Percentiles rank a stretch among this genome's conserved stretches.
These are phyloP conservation scores for Cladopsammia gracilis DNA, from an alignment of 64 coral and sea anemone genomes.

Conservation along the genomic window DNA sequence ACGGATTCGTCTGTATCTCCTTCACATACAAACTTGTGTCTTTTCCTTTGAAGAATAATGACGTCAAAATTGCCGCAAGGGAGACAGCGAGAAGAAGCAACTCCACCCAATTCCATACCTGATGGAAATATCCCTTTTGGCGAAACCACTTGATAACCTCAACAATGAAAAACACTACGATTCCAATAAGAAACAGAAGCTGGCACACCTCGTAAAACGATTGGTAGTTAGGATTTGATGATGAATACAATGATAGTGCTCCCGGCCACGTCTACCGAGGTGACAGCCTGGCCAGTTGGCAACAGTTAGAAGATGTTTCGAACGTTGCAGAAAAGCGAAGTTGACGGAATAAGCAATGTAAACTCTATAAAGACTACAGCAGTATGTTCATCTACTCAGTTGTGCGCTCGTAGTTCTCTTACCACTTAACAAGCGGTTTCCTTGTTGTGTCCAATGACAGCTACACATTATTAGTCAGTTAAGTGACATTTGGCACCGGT, in stretches of 20 bases:
- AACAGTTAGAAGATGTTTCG: conserved; percentile 38
- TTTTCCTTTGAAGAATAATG: conserved; percentile 33
- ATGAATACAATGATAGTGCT: conserved; percentile 23
- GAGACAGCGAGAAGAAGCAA: conserved; percentile 15
- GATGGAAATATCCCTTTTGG: conserved; percentile 8
- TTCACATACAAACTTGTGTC: no score
- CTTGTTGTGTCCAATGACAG: conserved; percentile 31
- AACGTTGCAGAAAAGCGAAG: conserved; percentile 20
- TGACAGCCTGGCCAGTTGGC: conserved; percentile 11
- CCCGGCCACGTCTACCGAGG: conserved; percentile 10
- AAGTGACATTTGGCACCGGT: no score
- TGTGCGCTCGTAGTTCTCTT: no score
- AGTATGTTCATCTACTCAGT: no score
- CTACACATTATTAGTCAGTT: no score
- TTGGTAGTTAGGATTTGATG: neutral
- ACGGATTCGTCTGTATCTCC: conserved; percentile 44
- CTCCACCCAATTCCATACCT: conserved; percentile 59
- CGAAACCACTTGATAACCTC: conserved; percentile 17
- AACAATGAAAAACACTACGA: neutral
- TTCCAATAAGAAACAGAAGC: conserved; percentile 27
- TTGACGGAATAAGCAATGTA: conserved; percentile 40
- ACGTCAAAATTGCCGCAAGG: neutral
- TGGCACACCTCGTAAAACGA: no score
- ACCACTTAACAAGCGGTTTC: neutral
- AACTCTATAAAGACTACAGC: no score